A percentile compares a stretch with the other conserved stretches of the same genome.
Conservation (phyloP, 2,888 invertebrate genomes). For the Sinelater perroti region DNA sequence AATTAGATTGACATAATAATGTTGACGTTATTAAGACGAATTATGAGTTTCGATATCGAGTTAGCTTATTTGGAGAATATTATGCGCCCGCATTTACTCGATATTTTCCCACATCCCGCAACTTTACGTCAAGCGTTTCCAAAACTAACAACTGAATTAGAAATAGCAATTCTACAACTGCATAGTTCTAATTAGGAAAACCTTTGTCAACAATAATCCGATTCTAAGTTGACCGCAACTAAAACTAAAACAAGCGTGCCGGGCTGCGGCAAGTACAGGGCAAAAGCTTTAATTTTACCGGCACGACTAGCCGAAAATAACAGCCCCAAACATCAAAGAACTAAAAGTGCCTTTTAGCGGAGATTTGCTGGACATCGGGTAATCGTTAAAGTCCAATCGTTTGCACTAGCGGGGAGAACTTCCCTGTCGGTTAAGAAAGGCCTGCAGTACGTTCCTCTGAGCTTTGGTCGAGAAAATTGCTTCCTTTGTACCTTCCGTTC, state of each 20-base stretch:
- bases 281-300: slow-evolving; percentile 15
- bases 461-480: slow-evolving; percentile 4
- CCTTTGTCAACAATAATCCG: slow-evolving; percentile 26
- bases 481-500: slow-evolving; percentile 2
- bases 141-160: slow-evolving; percentile 11
- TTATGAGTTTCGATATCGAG: too few species aligned
- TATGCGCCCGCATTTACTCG: too few species aligned
- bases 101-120: too few species aligned
- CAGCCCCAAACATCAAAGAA: slow-evolving; percentile 23
- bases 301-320: slow-evolving; percentile 16
- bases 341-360: slow-evolving; percentile 18
- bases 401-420: slow-evolving; percentile 15
- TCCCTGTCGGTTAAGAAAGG: slow-evolving; percentile 12
- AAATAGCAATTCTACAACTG: slow-evolving; percentile 11
- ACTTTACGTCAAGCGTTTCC: neutral
- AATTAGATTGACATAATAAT: too few species aligned
- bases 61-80: too few species aligned
- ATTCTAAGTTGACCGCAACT: slow-evolving; percentile 17
- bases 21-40: too few species aligned
- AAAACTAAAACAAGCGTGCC: slow-evolving; percentile 14
- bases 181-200: slow-evolving; percentile 15
- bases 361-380: slow-evolving; percentile 22
- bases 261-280: slow-evolving; percentile 6
- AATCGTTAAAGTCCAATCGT: slow-evolving; percentile 28
- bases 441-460: neutral